Evolutionary conservation across 1,140 invertebrate species (phyloP).

Genomic region (Rhopalosiphum padi): DNA sequence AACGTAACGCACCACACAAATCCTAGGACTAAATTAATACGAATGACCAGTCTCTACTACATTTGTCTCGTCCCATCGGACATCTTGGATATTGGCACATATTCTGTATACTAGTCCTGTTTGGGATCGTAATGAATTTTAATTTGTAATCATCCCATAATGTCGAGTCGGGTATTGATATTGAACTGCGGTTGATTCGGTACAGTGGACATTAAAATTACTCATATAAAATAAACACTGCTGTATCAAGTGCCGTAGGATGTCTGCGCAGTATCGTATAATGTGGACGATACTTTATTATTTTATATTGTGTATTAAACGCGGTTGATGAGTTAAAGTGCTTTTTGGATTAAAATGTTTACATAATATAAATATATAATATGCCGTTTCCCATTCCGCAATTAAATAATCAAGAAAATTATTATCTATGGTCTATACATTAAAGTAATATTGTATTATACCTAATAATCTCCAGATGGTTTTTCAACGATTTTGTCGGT

Average conservation of each 20-base stretch:
- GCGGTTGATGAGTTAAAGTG: background rate
- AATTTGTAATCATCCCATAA: background rate
- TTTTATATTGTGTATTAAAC: background rate
- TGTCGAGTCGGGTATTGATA: background rate
- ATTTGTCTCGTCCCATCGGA: slow-evolving; percentile 25
- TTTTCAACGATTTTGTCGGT: background rate
- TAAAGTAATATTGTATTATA: background rate
- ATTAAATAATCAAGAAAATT: background rate
- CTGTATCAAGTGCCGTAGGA: background rate
- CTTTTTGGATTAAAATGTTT: background rate
- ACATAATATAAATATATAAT: background rate
- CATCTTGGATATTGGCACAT: background rate
- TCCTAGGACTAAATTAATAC: slow-evolving; percentile 35
- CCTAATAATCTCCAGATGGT: background rate
- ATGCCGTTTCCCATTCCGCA: background rate
- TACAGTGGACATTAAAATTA: background rate
- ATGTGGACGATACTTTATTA: background rate
- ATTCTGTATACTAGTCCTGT: slow-evolving; percentile 1
- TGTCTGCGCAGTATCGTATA: background rate
- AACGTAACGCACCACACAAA: background rate
- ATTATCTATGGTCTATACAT: background rate
- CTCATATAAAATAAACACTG: background rate
- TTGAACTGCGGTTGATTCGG: background rate
- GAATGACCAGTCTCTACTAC: slow-evolving; percentile 31
- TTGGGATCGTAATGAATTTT: slow-evolving; percentile 49